These are phyloP conservation scores for Murina feae DNA, from an alignment of 2,113 vertebrate species.

Conservation along the genomic window DNA sequence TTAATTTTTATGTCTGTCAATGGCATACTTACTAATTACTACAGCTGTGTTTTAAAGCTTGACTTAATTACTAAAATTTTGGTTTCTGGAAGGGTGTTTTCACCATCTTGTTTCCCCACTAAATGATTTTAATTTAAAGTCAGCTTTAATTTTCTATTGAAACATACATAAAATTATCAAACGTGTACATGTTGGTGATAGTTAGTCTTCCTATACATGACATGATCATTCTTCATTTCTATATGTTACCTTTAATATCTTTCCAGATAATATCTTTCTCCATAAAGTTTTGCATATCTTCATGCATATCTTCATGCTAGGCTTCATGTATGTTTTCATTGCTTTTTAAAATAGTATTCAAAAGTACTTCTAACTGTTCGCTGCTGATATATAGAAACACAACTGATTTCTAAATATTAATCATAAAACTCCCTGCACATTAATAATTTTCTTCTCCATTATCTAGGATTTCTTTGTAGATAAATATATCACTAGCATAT, in stretches of 20 bases:
- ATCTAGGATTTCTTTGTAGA: background rate
- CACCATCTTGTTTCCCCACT: background rate
- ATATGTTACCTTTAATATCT: background rate
- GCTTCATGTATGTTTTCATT: background rate
- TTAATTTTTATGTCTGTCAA: background rate
- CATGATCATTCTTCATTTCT: background rate
- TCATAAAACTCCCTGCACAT: background rate
- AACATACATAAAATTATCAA: background rate
- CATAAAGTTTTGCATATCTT: background rate
- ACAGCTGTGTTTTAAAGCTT: background rate
- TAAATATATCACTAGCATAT: background rate
- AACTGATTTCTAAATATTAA: background rate
- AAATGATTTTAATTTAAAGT: slow-evolving; percentile 8
- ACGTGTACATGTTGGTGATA: background rate
- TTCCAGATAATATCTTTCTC: background rate
- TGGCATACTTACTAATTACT: background rate
- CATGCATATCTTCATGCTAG: background rate
- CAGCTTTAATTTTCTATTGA: background rate
- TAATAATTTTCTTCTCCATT: background rate
- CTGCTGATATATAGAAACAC: background rate
- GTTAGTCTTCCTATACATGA: background rate
- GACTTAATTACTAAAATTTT: slow-evolving; percentile 1
- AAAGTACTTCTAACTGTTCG: background rate
- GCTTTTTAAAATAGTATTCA: background rate
- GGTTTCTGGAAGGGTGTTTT: background rate